Evolutionary conservation across 2,888 invertebrate species (phyloP).

Genomic region (Xestia c-nigrum): DNA sequence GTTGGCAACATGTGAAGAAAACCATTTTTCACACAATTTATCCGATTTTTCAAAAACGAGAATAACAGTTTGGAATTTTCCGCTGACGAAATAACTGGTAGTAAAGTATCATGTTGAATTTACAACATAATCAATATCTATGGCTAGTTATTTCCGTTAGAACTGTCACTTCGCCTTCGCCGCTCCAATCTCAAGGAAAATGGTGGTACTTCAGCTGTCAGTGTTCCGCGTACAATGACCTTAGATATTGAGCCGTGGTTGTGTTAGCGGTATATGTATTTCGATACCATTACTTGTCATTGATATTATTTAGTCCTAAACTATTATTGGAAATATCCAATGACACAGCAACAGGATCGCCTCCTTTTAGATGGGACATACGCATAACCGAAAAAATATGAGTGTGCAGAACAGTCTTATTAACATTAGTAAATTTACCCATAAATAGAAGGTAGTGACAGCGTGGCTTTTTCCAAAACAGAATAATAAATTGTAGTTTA

Average conservation of each 20-base stretch:
- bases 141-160: slow-evolving; percentile 56
- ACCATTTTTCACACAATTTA: background rate
- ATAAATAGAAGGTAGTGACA: background rate
- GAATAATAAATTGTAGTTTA: background rate
- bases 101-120: slow-evolving; percentile 23
- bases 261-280: slow-evolving; percentile 10
- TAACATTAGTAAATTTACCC: background rate
- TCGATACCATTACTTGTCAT: slow-evolving; percentile 7
- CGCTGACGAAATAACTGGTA: slow-evolving; percentile 3
- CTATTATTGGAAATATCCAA: background rate
- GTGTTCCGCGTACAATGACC: slow-evolving; percentile 66
- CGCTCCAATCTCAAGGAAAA: slow-evolving; percentile 70
- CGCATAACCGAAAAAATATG: background rate
- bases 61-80: slow-evolving; percentile 14
- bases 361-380: background rate
- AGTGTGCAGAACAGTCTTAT: background rate
- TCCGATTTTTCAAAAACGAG: background rate
- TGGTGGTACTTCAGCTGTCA: slow-evolving; percentile 43
- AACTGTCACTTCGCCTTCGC: slow-evolving; percentile 62
- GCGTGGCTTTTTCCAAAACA: background rate
- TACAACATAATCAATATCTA: slow-evolving; percentile 40
- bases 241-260: slow-evolving; percentile 45
- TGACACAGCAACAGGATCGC: too few relatives aligned
- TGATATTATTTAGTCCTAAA: background rate
- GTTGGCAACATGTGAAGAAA: slow-evolving; percentile 17